Evolutionary conservation across 1,140 invertebrate genomes (phyloP).

Genomic region (Panagrolaimus sp.): DNA sequence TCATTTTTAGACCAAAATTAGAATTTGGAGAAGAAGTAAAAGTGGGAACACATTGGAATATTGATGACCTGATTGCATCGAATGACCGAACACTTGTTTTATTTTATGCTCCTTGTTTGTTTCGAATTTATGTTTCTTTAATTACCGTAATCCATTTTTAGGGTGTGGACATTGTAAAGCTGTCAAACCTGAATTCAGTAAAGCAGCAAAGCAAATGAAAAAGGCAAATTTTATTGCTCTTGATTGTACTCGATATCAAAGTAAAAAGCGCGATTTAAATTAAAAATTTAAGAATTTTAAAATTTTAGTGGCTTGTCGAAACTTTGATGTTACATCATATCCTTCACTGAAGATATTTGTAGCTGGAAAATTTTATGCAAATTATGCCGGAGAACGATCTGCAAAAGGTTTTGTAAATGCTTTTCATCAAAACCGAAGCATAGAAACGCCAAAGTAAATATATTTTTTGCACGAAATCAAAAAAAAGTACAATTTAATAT

Average conservation of each 20-base stretch:
- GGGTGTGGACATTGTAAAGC: constrained; percentile 9
- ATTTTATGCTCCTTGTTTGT: constrained; percentile 10
- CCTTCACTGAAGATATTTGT: background rate
- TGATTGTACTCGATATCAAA: background rate
- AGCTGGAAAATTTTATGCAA: background rate
- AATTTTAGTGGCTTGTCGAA: background rate
- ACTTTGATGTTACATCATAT: background rate
- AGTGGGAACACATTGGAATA: background rate
- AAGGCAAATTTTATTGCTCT: background rate
- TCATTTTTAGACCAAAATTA: background rate
- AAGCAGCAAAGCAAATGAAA: background rate
- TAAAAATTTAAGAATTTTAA: background rate
- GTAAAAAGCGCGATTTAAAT: background rate
- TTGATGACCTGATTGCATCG: background rate
- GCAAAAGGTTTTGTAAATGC: constrained; percentile 1
- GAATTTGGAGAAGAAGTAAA: background rate
- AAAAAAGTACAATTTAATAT: background rate
- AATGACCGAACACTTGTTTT: background rate
- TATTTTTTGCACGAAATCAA: too few relatives aligned
- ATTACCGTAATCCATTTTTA: background rate
- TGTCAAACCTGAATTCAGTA: background rate
- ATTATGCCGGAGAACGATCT: background rate
- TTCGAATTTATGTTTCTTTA: background rate
- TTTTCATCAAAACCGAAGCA: too few relatives aligned
- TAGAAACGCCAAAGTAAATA: too few relatives aligned